Evolutionary conservation across 30 jellyfish, hydroid and myxozoan genomes (phyloP).

Genomic region (Calvadosia cruxmelitensis): DNA sequence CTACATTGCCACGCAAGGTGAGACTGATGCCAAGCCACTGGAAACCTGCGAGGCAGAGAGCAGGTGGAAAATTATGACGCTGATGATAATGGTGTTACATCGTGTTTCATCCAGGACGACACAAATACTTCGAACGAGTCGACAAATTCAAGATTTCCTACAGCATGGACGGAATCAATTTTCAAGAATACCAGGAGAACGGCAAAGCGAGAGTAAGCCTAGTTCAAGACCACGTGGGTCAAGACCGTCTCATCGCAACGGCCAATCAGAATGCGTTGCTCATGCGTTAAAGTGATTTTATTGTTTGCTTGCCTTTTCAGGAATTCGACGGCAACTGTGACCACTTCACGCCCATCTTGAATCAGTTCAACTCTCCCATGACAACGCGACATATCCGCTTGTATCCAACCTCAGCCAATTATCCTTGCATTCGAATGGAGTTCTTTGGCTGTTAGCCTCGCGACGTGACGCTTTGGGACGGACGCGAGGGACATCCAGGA

Average conservation of each 20-base stretch:
- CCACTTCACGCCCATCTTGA: background rate
- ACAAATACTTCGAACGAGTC: slow-evolving; percentile 38
- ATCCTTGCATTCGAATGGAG: background rate
- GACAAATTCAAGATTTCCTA: slow-evolving; percentile 20
- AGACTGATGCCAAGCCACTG: too few species aligned
- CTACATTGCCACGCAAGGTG: slow-evolving; percentile 30
- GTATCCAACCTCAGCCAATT: background rate
- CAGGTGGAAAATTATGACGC: too few species aligned
- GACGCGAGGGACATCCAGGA: too few species aligned
- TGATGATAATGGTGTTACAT: too few species aligned
- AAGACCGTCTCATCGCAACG: too few species aligned
- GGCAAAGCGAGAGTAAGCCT: slow-evolving; percentile 39
- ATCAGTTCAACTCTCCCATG: background rate
- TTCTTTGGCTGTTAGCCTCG: background rate
- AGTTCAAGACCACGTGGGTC: too few species aligned
- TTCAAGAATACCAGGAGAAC: slow-evolving; percentile 16
- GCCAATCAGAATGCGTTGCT: background rate
- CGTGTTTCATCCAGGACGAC: too few species aligned
- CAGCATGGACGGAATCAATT: slow-evolving; percentile 22
- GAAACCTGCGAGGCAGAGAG: too few species aligned
- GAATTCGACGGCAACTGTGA: background rate
- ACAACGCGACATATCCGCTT: background rate
- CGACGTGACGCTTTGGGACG: too few species aligned
- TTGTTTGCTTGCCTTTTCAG: background rate
- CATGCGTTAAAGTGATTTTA: background rate